These are phyloP conservation scores for Lithophane socia DNA, from an alignment of 2,888 invertebrate species.

Conservation along the genomic window DNA sequence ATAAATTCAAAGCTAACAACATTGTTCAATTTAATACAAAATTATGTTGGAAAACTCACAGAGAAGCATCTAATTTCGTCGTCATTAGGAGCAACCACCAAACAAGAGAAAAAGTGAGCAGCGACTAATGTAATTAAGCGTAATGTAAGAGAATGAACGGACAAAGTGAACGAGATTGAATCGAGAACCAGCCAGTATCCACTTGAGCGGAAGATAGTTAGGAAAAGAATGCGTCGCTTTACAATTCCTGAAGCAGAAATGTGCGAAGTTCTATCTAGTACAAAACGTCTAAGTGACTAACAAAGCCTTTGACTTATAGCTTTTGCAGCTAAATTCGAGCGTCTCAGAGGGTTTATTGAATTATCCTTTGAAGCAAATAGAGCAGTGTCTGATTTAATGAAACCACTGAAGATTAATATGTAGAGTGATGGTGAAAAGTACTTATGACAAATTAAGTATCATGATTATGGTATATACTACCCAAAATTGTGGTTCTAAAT, in stretches of 20 bases:
- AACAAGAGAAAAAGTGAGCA: slow-evolving; percentile 31
- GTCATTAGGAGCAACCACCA: slow-evolving; percentile 31
- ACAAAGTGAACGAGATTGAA: slow-evolving; percentile 51
- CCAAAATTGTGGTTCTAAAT: slow-evolving; percentile 14
- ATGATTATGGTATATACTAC: neutral
- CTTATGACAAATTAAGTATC: neutral
- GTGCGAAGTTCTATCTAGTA: slow-evolving; percentile 44
- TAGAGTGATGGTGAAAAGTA: neutral
- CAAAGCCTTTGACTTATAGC: slow-evolving; percentile 54
- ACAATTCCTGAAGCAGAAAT: slow-evolving; percentile 48
- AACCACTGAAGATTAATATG: neutral
- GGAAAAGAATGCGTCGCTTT: slow-evolving; percentile 44
- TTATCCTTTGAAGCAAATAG: slow-evolving; percentile 28
- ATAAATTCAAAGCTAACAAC: neutral
- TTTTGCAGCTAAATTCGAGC: slow-evolving; percentile 45
- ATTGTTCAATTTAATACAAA: slow-evolving; percentile 1
- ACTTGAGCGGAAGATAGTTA: slow-evolving; percentile 53
- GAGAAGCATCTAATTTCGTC: slow-evolving; percentile 33
- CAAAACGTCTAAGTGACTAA: slow-evolving; percentile 54
- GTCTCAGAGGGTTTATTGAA: slow-evolving; percentile 34
- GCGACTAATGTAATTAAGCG: slow-evolving; percentile 55
- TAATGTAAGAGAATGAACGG: slow-evolving; percentile 39
- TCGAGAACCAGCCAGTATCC: slow-evolving; percentile 35
- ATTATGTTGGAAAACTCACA: slow-evolving; percentile 13
- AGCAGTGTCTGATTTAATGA: slow-evolving; percentile 8